Evolutionary conservation across 2,113 vertebrate species (phyloP).

Genomic region (Stictonetta naevosa): DNA sequence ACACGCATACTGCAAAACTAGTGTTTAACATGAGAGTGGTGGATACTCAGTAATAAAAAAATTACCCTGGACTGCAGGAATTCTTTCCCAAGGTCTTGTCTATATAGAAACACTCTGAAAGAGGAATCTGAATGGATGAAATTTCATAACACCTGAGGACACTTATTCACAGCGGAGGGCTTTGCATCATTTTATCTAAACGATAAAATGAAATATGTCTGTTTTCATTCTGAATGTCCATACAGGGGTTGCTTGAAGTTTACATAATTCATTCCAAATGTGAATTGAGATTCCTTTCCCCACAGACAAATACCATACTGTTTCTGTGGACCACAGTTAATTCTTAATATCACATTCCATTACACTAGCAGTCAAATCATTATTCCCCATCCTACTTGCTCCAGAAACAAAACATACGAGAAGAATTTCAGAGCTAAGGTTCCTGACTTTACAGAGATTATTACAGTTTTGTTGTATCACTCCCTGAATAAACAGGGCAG

Average conservation of each 20-base stretch:
- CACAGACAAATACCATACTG: not conserved
- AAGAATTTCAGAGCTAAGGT: not conserved
- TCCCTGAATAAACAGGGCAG: not conserved
- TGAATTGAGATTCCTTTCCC: not conserved
- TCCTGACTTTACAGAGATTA: not conserved
- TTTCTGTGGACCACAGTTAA: not conserved
- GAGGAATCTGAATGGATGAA: not conserved
- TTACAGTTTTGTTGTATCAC: not conserved
- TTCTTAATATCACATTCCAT: not conserved
- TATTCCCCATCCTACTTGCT: not conserved
- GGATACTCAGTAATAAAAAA: not conserved
- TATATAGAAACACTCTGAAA: not conserved
- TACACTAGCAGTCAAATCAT: not conserved
- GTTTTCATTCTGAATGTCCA: not conserved
- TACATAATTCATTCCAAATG: not conserved
- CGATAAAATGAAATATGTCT: not conserved
- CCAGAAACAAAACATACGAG: not conserved
- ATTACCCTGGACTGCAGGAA: not conserved
- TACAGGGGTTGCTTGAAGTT: not conserved
- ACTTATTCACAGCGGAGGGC: not conserved
- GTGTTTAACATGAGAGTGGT: not conserved
- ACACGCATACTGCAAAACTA: not conserved
- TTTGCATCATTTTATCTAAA: not conserved
- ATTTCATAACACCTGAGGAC: not conserved
- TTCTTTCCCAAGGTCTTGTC: not conserved